These are phyloP conservation scores for Axea sp. DNA, from an alignment of 2,888 invertebrate genomes.

Conservation along the genomic window DNA sequence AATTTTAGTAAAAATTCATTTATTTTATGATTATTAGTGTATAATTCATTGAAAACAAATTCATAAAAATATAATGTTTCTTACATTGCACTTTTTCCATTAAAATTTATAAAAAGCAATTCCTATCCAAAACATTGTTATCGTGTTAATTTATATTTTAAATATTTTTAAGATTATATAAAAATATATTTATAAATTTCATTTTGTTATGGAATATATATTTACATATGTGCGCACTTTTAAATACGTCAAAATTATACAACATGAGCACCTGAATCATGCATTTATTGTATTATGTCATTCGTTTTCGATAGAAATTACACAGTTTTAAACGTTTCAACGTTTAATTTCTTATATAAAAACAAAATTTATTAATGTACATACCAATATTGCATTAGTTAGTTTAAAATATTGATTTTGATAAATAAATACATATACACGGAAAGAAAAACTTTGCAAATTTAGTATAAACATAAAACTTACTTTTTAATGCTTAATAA, in stretches of 20 bases:
- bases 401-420: too few species aligned
- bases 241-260: constrained; percentile 11
- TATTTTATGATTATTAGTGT: constrained; percentile 40
- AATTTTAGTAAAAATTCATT: constrained; percentile 41
- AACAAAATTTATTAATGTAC: too few species aligned
- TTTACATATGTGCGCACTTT: constrained; percentile 6
- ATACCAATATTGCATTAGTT: too few species aligned
- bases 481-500: too few species aligned
- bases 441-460: too few species aligned
- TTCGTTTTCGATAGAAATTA: not conserved
- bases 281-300: not conserved
- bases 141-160: constrained; percentile 27
- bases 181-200: constrained; percentile 21
- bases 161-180: constrained; percentile 14
- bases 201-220: constrained; percentile 8
- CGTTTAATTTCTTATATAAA: too few species aligned
- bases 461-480: too few species aligned
- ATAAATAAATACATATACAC: too few species aligned
- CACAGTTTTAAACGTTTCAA: too few species aligned
- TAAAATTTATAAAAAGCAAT: constrained; percentile 13
- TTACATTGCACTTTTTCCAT: constrained; percentile 46
- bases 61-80: constrained; percentile 54
- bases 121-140: constrained; percentile 8
- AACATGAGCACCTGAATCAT: constrained; percentile 6
- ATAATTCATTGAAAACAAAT: constrained; percentile 27